These are phyloP conservation scores for Psittacula echo DNA, from an alignment of 2,797 vertebrate genomes.

Conservation along the genomic window DNA sequence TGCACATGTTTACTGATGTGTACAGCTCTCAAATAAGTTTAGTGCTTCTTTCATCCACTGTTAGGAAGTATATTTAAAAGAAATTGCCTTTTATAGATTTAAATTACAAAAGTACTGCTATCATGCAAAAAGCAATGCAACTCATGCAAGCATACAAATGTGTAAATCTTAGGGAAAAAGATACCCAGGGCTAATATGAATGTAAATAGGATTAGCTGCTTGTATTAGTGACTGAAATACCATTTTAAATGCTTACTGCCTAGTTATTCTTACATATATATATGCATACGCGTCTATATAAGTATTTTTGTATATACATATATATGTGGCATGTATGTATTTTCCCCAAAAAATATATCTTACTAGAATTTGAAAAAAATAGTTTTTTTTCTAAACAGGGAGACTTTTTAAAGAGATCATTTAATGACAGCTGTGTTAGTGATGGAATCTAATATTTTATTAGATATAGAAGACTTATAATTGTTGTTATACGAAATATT, in stretches of 20 bases:
- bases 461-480: conserved; percentile 39
- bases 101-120: conserved; percentile 90
- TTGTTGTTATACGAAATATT: conserved; percentile 46
- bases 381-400: not conserved
- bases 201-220: conserved; percentile 95
- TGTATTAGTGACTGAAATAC: conserved; percentile 90
- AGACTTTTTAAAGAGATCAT: not conserved
- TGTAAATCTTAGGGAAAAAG: conserved; percentile 89
- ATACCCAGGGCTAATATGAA: conserved; percentile 92
- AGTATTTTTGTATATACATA: not conserved
- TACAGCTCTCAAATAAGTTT: conserved; percentile 87
- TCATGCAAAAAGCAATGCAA: conserved; percentile 84
- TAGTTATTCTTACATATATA: conserved; percentile 79
- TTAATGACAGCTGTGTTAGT: conserved; percentile 18
- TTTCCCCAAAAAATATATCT: not conserved
- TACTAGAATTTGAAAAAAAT: not conserved
- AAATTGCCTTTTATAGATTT: conserved; percentile 90
- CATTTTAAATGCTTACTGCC: conserved; percentile 86
- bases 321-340: not conserved
- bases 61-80: conserved; percentile 84
- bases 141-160: conserved; percentile 90
- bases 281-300: not conserved
- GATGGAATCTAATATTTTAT: conserved; percentile 21
- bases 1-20: conserved; percentile 90
- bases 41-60: conserved; percentile 81